Percentiles rank a stretch among this genome's conserved stretches.
phyloP scores from a whole-genome alignment of 2,797 vertebrate genomes.

The Paramormyrops hopkinsi region DNA sequence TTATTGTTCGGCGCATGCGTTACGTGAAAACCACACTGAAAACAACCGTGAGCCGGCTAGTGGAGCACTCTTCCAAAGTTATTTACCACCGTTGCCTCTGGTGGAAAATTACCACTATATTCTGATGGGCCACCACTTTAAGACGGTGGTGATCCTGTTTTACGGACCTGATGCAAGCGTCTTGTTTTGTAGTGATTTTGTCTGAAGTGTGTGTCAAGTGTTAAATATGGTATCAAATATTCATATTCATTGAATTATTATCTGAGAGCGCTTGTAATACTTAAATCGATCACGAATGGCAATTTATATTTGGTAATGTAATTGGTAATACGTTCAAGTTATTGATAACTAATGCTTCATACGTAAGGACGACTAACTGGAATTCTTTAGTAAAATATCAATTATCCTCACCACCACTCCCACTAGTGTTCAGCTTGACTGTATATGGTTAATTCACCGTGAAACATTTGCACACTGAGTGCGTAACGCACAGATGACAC shows the following conservation, averaged over 20 bases:
- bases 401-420: background rate
- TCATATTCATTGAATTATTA: background rate
- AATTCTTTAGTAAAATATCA: background rate
- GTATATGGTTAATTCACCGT: background rate
- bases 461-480: background rate
- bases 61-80: background rate
- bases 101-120: background rate
- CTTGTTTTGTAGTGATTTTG: background rate
- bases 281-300: background rate
- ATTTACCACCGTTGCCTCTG: background rate
- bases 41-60: background rate
- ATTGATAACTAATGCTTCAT: background rate
- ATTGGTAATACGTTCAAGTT: background rate
- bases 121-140: background rate
- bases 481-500: background rate
- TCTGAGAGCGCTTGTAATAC: background rate
- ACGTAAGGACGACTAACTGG: background rate
- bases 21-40: conserved; percentile 2
- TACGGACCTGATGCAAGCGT: background rate
- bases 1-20: conserved; percentile 11
- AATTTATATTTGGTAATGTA: background rate
- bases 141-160: background rate
- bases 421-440: background rate
- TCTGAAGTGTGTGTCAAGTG: background rate
- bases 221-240: background rate